Percentiles rank a stretch among this genome's conserved stretches.
Evolutionary conservation across 1,140 invertebrate genomes (phyloP).

Genomic region (Meloidogyne floridensis): DNA sequence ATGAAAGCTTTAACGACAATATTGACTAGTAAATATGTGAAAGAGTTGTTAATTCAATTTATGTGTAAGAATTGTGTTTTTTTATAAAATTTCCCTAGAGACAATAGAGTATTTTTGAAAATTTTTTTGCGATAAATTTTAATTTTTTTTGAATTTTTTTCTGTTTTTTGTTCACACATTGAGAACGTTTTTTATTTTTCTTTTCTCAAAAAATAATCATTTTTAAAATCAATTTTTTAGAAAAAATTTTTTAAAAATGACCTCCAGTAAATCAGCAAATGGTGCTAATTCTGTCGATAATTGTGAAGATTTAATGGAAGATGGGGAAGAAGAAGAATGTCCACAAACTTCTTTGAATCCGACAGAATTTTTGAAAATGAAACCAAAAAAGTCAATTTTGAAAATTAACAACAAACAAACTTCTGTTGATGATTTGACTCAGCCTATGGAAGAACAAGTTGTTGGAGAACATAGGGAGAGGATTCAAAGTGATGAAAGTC

Average conservation of each 20-base stretch:
- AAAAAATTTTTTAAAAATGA: background rate
- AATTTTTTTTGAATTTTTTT: background rate
- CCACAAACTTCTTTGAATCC: conserved; percentile 44
- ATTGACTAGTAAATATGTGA: background rate
- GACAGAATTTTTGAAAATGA: conserved; percentile 58
- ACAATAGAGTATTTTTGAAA: background rate
- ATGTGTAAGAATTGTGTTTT: background rate
- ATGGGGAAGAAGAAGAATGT: conserved; percentile 3
- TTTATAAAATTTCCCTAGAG: background rate
- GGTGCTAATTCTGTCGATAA: background rate
- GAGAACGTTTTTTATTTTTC: too few relatives aligned
- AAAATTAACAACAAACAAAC: conserved; percentile 53
- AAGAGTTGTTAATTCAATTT: background rate
- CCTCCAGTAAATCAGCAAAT: background rate
- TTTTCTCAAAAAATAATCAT: background rate
- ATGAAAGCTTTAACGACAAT: background rate
- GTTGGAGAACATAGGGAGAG: conserved; percentile 23
- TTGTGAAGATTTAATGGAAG: conserved; percentile 6
- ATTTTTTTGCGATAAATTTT: background rate
- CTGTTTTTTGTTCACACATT: background rate
- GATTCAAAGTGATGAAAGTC: conserved; percentile 50
- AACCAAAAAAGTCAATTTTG: conserved; percentile 64
- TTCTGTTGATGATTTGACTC: conserved; percentile 40
- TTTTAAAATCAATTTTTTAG: background rate
- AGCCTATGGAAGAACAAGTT: background rate